These are phyloP conservation scores for Polietes domitor DNA, from an alignment of 2,888 invertebrate species.

Conservation along the genomic window DNA sequence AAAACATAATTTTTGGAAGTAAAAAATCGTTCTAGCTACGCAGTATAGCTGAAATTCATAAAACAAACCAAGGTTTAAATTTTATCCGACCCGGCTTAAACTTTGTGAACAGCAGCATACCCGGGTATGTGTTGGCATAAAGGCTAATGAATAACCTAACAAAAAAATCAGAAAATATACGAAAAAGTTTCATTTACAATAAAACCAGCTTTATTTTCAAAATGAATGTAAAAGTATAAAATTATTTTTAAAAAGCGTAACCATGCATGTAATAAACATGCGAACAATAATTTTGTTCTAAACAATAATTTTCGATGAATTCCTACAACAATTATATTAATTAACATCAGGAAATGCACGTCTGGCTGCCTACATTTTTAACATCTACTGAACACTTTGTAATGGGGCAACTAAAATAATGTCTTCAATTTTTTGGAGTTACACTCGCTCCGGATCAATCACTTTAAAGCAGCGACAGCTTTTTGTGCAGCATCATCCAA, in stretches of 20 bases:
- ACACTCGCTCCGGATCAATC: constrained; percentile 15
- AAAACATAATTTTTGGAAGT: too few species aligned
- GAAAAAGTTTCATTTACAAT: too few species aligned
- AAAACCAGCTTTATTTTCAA: not conserved
- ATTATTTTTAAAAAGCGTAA: not conserved
- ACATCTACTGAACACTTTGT: constrained; percentile 40
- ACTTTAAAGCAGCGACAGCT: constrained; percentile 84
- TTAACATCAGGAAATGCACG: constrained; percentile 56
- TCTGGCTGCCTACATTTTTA: constrained; percentile 41
- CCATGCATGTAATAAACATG: too few species aligned
- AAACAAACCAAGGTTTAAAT: too few species aligned
- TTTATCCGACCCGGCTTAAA: too few species aligned
- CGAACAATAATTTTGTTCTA: not conserved
- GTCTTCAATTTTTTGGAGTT: too few species aligned
- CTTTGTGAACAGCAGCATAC: too few species aligned
- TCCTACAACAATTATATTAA: constrained; percentile 28
- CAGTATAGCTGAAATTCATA: too few species aligned
- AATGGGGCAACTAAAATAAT: not conserved
- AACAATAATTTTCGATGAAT: constrained; percentile 38
- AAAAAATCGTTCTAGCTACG: too few species aligned
- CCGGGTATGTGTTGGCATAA: too few species aligned
- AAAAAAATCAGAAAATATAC: too few species aligned
- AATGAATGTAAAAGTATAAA: constrained; percentile 30
- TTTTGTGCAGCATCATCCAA: constrained; percentile 96
- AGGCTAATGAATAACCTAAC: too few species aligned